Evolutionary conservation across 2,888 invertebrate species (phyloP).

Genomic region (Byasa hedistus): DNA sequence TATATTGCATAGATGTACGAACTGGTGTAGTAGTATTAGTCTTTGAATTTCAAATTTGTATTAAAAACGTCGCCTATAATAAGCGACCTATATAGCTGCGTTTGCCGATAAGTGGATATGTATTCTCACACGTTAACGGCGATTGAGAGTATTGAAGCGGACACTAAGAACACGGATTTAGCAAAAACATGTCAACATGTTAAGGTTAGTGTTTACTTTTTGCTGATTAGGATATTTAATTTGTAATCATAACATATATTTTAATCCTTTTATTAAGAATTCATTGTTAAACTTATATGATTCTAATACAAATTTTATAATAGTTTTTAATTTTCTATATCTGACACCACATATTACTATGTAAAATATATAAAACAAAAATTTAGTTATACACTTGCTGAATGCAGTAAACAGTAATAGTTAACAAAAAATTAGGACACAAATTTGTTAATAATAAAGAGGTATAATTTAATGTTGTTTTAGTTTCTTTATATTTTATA

Average conservation of each 20-base stretch:
- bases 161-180: slow-evolving; percentile 51
- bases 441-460: no score
- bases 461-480: no score
- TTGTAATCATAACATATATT: not conserved
- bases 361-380: no score
- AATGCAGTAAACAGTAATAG: no score
- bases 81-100: not conserved
- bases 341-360: no score
- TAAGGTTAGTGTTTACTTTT: slow-evolving; percentile 47
- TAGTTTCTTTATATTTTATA: no score
- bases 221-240: not conserved
- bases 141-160: slow-evolving; percentile 40
- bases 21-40: slow-evolving; percentile 9
- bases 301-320: no score
- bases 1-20: slow-evolving; percentile 9
- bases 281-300: no score
- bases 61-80: slow-evolving; percentile 1
- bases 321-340: no score
- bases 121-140: slow-evolving; percentile 36
- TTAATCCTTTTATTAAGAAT: not conserved
- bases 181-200: slow-evolving; percentile 51
- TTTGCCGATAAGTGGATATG: slow-evolving; percentile 32
- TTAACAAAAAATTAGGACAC: no score
- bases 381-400: no score
- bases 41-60: no score